phyloP scores from a whole-genome alignment of 2,888 invertebrate species.

The Arenicola marina region DNA sequence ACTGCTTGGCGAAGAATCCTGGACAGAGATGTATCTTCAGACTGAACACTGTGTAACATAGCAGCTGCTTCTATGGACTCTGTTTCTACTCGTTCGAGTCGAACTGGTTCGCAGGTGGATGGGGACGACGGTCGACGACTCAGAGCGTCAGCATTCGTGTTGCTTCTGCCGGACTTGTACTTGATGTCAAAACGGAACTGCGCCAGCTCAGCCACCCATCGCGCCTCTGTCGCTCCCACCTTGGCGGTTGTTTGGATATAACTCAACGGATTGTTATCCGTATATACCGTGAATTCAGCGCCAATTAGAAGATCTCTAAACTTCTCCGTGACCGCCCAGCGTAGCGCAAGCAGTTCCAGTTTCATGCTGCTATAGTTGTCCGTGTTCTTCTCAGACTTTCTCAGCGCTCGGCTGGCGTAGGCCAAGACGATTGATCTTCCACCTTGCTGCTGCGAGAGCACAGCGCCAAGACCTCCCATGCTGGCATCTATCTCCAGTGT shows the following conservation, averaged over 20 bases:
- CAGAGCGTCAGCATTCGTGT: conserved; percentile 31
- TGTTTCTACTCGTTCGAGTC: no score
- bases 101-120: no score
- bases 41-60: no score
- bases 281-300: conserved; percentile 1
- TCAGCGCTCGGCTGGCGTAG: conserved; percentile 27
- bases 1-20: no score
- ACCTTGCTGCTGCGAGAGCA: conserved; percentile 31
- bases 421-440: conserved; percentile 24
- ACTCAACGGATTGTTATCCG: conserved; percentile 8
- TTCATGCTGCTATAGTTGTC: conserved; percentile 31
- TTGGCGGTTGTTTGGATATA: conserved; percentile 26
- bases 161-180: conserved; percentile 25
- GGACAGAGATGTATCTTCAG: no score
- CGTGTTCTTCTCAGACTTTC: conserved; percentile 28
- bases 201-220: conserved; percentile 31
- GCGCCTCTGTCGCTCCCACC: conserved; percentile 33
- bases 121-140: no score
- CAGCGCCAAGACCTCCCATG: conserved; percentile 22
- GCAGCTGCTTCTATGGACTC: no score
- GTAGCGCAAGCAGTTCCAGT: conserved; percentile 29
- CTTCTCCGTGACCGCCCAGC: conserved; percentile 31
- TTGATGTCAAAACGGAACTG: conserved; percentile 30
- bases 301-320: conserved; percentile 29
- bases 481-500: conserved; percentile 33